These are phyloP conservation scores for Cynopterus brachyotis DNA, from an alignment of 2,113 vertebrate genomes.

Conservation along the genomic window DNA sequence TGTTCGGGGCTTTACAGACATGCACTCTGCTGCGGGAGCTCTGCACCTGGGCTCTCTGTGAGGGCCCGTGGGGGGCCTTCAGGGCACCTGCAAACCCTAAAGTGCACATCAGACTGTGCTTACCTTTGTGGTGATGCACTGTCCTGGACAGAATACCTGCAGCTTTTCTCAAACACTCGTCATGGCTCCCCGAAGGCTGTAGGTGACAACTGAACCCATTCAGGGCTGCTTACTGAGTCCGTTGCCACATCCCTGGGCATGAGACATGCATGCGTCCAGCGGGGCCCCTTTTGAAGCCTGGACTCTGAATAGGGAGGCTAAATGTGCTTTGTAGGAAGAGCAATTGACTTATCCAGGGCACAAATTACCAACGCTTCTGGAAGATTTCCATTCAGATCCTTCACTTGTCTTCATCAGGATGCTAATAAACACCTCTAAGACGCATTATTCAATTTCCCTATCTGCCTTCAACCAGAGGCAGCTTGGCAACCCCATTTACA, in stretches of 20 bases:
- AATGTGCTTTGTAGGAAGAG: neutral
- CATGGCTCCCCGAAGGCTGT: neutral
- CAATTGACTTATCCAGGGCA: neutral
- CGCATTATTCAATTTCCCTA: neutral
- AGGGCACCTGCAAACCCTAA: neutral
- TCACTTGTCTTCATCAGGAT: neutral
- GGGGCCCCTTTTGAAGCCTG: neutral
- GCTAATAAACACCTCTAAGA: neutral
- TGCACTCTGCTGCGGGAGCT: neutral
- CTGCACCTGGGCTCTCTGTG: neutral
- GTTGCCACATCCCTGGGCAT: neutral
- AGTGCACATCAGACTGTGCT: neutral
- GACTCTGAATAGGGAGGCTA: neutral
- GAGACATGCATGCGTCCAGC: accelerated
- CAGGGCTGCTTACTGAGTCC: neutral
- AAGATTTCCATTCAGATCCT: neutral
- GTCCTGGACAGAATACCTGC: neutral
- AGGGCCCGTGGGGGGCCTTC: accelerated
- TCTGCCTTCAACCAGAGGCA: neutral
- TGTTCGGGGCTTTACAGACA: neutral
- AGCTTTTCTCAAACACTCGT: neutral
- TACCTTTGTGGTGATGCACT: neutral
- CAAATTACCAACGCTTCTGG: neutral
- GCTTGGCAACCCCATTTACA: neutral
- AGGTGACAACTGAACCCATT: neutral